Evolutionary conservation across 2,888 invertebrate genomes (phyloP), one percentile per base, ranked within the genome.

Genomic region (Trichacis sp.): DNA sequence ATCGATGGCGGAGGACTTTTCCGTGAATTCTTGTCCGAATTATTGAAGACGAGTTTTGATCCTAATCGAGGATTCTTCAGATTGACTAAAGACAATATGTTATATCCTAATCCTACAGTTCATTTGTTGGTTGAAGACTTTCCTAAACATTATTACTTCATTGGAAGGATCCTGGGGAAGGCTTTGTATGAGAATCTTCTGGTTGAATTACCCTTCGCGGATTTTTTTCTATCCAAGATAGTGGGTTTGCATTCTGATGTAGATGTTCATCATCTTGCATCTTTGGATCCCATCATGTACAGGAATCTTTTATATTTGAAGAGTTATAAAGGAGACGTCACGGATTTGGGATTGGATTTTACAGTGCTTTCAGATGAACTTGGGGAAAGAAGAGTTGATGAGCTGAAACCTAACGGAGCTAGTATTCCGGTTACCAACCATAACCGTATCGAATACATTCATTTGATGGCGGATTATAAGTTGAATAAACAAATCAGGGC

Each of bases 1-100:
- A 94, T 98, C 1, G 99, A 99, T 82, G 98, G 98, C 1, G 98
- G 98, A 1, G 98, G 98, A 0, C 89, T 99, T 11, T 97, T 97
- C 80, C 88, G 98, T 46, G 99, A 99, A 84, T 98, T 98, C 82
- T 87, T 98, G 1, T 93, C 94, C 1, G 97, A 98, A 84, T 87
- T 98, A 8, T 88, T 98, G 20, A 96, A 95, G 88, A 95, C 97
- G 0, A 94, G 95, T 0, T 98, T 98, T 80, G 97, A 98, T 86
- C 97, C 98, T 0, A 97, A 97, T 83, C 88, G 98, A 54, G 98
- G 98, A 0, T 92, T 98, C 81, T 97, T 97, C 82, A 87, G 89
- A 59, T 84, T 96, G 29, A 97, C 97, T 2, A 92, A 92, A 65
- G 97, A 98, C 84, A 94, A 96, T 81, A 91, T 95, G 85, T 86